phyloP scores from a whole-genome alignment of 2,113 vertebrate genomes.

The Paramisgurnus dabryanus region DNA sequence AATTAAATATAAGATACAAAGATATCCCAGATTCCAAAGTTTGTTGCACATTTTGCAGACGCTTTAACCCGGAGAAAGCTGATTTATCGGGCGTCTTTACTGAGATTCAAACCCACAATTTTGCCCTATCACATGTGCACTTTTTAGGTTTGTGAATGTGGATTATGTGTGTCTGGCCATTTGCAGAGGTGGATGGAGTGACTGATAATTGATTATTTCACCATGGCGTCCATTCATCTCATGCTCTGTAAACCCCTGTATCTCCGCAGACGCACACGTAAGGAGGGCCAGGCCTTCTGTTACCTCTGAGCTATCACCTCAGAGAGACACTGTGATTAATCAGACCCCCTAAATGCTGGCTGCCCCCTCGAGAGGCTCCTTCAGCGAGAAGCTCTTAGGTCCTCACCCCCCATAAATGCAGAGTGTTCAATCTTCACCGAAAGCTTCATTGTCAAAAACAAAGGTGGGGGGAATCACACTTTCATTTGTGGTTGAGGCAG shows the following conservation, averaged over 20 bases:
- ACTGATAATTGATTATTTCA: conserved; percentile 45
- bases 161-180: background rate
- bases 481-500: conserved; percentile 23
- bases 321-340: conserved; percentile 56
- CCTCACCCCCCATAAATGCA: conserved; percentile 40
- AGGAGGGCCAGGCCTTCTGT: conserved; percentile 46
- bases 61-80: too few relatives aligned
- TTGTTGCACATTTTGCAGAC: background rate
- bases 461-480: background rate
- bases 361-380: conserved; percentile 44
- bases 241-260: conserved; percentile 36
- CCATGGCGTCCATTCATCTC: conserved; percentile 48
- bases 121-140: background rate
- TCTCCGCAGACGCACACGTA: conserved; percentile 38
- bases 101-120: too few relatives aligned
- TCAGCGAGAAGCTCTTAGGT: conserved; percentile 45
- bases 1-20: conserved; percentile 6
- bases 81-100: too few relatives aligned
- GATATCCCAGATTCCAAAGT: background rate
- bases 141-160: background rate
- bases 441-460: conserved; percentile 44
- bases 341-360: conserved; percentile 53
- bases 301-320: conserved; percentile 43
- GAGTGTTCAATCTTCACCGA: conserved; percentile 47
- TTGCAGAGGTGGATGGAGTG: conserved; percentile 35